Conservation (phyloP, 2,888 invertebrate species). For the Hipparchia sbordonii region DNA sequence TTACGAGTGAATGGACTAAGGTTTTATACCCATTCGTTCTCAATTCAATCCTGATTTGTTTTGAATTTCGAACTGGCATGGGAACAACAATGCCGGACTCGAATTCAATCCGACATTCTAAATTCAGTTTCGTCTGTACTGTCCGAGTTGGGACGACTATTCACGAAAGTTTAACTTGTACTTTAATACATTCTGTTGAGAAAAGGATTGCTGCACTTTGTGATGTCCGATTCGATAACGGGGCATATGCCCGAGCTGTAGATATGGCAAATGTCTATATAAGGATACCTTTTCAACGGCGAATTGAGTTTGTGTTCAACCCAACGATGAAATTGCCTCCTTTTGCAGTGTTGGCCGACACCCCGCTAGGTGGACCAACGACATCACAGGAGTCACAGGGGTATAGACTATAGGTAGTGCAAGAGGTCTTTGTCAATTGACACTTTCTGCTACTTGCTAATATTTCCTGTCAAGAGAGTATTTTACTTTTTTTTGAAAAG, state of each 20-base stretch:
- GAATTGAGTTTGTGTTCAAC: no score
- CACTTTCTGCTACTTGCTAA: no score
- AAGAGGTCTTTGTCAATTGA: no score
- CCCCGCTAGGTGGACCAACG: no score
- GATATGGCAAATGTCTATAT: no score
- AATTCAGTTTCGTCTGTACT: slow-evolving; percentile 26
- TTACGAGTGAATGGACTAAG: not conserved
- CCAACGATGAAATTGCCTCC: no score
- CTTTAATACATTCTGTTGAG: not conserved
- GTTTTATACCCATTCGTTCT: not conserved
- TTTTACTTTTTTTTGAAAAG: no score
- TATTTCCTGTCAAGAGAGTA: no score
- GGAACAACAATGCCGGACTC: slow-evolving; percentile 18
- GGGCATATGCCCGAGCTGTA: not conserved
- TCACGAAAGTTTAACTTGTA: slow-evolving; percentile 18
- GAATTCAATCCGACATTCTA: slow-evolving; percentile 23
- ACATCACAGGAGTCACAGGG: no score
- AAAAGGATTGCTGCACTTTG: slow-evolving; percentile 1
- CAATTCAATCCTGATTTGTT: slow-evolving; percentile 5
- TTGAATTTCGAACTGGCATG: slow-evolving; percentile 22
- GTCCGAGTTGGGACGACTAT: slow-evolving; percentile 21
- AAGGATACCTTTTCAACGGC: no score
- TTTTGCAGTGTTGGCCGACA: no score
- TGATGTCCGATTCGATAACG: not conserved
- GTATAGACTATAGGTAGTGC: no score